Conservation (phyloP, 2,888 invertebrate species). For the Acholoe squamosa region DNA sequence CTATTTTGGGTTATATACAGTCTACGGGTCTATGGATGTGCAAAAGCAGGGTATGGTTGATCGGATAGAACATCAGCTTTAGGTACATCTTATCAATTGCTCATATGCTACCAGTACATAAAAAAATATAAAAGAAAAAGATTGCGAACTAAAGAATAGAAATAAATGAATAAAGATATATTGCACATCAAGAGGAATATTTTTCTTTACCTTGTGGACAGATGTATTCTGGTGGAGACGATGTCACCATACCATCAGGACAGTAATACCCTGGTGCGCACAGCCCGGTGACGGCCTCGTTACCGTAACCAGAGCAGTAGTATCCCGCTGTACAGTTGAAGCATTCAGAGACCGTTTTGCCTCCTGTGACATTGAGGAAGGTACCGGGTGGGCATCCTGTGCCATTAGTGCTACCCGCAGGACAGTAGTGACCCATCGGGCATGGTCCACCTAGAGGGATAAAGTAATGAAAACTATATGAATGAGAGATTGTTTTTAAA, state of each 20-base stretch:
- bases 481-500: too few relatives aligned
- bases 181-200: too few relatives aligned
- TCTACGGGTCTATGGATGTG: too few relatives aligned
- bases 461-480: too few relatives aligned
- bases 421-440: slow-evolving; percentile 76
- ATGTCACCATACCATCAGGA: slow-evolving; percentile 76
- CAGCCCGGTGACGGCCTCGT: slow-evolving; percentile 73
- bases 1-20: too few relatives aligned
- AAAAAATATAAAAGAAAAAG: too few relatives aligned
- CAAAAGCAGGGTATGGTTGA: too few relatives aligned
- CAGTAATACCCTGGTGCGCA: slow-evolving; percentile 80
- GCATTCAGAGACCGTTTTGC: slow-evolving; percentile 75
- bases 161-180: too few relatives aligned
- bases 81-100: too few relatives aligned
- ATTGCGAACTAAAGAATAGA: too few relatives aligned
- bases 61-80: too few relatives aligned
- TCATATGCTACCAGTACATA: too few relatives aligned
- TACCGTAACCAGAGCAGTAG: slow-evolving; percentile 80
- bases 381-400: slow-evolving; percentile 80
- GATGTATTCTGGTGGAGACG: slow-evolving; percentile 75
- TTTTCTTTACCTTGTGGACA: slow-evolving; percentile 78
- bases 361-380: slow-evolving; percentile 78
- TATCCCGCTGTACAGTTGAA: slow-evolving; percentile 75
- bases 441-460: slow-evolving; percentile 75
- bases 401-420: slow-evolving; percentile 70